phyloP scores from a whole-genome alignment of 2,113 vertebrate genomes.

The Myanophis thanlyinensis region DNA sequence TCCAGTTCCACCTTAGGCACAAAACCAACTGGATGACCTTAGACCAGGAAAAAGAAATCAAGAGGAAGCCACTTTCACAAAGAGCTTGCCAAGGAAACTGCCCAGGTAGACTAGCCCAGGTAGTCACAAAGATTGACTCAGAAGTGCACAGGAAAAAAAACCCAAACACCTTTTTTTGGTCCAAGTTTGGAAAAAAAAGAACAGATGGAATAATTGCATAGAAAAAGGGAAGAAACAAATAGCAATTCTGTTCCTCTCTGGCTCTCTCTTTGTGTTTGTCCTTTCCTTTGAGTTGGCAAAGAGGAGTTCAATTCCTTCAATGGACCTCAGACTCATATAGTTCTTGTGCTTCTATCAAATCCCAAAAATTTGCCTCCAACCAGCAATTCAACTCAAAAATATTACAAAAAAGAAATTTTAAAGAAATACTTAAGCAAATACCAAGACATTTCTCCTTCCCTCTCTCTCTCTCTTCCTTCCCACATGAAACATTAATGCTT shows the following conservation, averaged over 20 bases:
- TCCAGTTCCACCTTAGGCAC: neutral
- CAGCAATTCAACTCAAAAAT: neutral
- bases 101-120: neutral
- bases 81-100: neutral
- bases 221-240: neutral
- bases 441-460: neutral
- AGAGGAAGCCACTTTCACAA: neutral
- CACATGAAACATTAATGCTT: conserved; percentile 12
- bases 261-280: neutral
- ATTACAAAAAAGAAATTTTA: neutral
- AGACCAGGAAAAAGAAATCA: neutral
- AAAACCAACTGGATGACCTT: neutral
- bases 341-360: neutral
- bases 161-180: neutral
- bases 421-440: neutral
- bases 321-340: neutral
- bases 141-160: neutral
- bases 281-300: neutral
- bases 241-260: neutral
- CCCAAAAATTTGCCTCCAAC: neutral
- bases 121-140: neutral
- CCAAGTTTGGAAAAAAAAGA: neutral
- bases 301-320: neutral
- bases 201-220: neutral
- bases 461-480: neutral